Evolutionary conservation across 2,888 invertebrate species (phyloP), one percentile per base, ranked within the genome.

Genomic region (Drosophila tripunctata): DNA sequence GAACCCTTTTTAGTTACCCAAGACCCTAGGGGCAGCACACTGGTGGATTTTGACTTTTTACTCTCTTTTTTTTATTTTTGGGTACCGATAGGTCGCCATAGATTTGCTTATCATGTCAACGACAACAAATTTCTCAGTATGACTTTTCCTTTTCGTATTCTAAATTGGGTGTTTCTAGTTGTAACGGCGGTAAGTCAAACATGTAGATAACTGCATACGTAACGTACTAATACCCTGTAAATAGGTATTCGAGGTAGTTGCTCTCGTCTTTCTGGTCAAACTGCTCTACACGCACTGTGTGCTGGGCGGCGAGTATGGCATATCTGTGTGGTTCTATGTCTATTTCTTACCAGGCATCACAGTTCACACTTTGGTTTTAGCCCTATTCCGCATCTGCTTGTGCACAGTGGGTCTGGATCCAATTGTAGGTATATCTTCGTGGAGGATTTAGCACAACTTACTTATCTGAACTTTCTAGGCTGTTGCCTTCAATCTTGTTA

Each of bases 371-470:
- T 1, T 66, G 10, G 7, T 68, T 4, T 36, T 84, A 4, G 35
- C 33, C 1, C 0, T 71, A 0, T 66, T 62, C 17, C 75, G 87
- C 2, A 4, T 66, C 0, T 69, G 43, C 31, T 75, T 48, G 22
- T 12, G 35, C 30, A 84, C 85, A 5, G 66, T 77, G 8, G 83
- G 83, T 8, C 51, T 87, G 41, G 83, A 84, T 75, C 83, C 83
- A 30, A 79, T 78, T 69, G 83, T 83, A 52, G 43, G 81, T 81
- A 51, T 40, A 21, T 3, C n/a, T n/a, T n/a, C n/a, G n/a, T n/a
- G n/a, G n/a, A n/a, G n/a, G n/a, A n/a, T n/a, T 21, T 12, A 10
- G 6, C 6, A 3, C 6, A 21, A 8, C 14, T n/a, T 15, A 8
- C 21, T 14, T 6, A 60, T 10, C 8, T 10, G 27, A 3, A 10